phyloP scores from a whole-genome alignment of 2,113 vertebrate genomes.

The Numenius arquata region DNA sequence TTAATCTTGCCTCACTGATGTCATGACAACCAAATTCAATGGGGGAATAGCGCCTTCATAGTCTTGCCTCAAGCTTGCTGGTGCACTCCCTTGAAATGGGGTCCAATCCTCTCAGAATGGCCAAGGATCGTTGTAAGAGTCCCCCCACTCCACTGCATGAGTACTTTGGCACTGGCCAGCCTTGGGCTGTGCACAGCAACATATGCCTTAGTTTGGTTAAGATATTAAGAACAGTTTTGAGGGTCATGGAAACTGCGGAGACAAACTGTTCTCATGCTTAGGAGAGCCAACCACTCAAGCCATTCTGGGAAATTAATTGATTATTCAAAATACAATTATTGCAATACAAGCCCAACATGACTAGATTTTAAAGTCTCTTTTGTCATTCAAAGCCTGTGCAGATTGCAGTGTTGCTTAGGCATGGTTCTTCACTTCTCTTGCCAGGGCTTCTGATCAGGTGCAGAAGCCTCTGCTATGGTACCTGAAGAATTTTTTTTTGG shows the following conservation, averaged over 20 bases:
- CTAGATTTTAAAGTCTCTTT: background rate
- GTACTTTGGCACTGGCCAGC: background rate
- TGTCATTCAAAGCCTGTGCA: background rate
- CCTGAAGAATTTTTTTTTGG: background rate
- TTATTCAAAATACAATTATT: background rate
- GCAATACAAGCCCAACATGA: background rate
- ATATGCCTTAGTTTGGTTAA: background rate
- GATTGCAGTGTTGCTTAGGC: background rate
- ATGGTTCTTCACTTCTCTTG: background rate
- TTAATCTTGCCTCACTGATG: background rate
- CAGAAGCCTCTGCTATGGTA: background rate
- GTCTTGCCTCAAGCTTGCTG: background rate
- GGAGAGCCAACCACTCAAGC: background rate
- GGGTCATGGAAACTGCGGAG: background rate
- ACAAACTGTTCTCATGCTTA: background rate
- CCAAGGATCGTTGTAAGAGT: background rate
- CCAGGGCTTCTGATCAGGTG: background rate
- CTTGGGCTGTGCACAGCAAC: background rate
- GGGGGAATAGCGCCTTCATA: background rate
- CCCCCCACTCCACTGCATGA: accelerated
- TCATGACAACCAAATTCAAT: background rate
- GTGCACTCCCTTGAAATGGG: background rate
- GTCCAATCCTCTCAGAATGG: background rate
- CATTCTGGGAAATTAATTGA: background rate
- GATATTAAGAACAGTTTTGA: background rate